Conservation (phyloP, 1,140 invertebrate species). For the Panagrolaimus sp. region DNA sequence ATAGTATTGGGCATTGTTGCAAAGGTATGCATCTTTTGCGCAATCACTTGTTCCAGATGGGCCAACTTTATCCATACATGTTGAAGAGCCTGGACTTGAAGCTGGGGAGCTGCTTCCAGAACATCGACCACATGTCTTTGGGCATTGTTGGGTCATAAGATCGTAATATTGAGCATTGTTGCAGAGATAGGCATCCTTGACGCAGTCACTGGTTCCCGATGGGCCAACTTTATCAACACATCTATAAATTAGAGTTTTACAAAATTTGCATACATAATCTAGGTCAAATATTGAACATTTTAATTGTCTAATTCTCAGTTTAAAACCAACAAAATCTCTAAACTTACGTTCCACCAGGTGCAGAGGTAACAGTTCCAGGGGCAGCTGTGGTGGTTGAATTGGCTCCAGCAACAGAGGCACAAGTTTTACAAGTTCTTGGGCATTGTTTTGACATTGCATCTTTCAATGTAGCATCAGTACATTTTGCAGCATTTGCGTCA, state of each 20-base stretch:
- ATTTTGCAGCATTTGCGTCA: background rate
- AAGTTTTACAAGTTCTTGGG: background rate
- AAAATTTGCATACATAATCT: too few relatives aligned
- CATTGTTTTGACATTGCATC: constrained; percentile 6
- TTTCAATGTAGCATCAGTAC: constrained; percentile 2
- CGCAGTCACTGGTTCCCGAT: background rate
- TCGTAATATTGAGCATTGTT: constrained; percentile 1
- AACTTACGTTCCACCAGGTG: background rate
- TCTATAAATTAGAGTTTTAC: too few relatives aligned
- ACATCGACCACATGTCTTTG: constrained; percentile 9
- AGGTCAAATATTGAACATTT: too few relatives aligned
- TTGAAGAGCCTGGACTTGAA: background rate
- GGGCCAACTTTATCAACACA: background rate
- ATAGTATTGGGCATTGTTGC: constrained; percentile 9
- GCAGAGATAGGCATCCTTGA: constrained; percentile 7
- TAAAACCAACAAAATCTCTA: too few relatives aligned
- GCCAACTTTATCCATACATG: constrained; percentile 4
- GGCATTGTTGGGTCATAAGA: constrained; percentile 15
- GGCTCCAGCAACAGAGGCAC: background rate
- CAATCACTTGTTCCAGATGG: constrained; percentile 13
- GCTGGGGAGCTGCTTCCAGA: background rate
- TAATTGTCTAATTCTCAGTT: too few relatives aligned
- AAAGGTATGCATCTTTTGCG: background rate
- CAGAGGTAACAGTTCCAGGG: background rate
- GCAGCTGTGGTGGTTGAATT: background rate